phyloP scores from a whole-genome alignment of 2,113 vertebrate species.

The Varanus komodoensis region DNA sequence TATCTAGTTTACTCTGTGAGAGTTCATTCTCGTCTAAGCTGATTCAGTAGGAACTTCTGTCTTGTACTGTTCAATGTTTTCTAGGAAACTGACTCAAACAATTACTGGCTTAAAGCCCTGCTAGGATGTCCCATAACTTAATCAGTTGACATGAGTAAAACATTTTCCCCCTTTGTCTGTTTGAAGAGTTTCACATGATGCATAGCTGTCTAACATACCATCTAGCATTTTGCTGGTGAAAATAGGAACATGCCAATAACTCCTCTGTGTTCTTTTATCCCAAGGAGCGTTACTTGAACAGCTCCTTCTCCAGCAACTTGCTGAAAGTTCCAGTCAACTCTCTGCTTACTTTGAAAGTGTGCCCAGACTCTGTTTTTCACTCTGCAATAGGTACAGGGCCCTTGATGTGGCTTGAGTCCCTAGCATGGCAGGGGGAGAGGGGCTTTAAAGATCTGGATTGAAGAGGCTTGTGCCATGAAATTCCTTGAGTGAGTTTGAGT shows the following conservation, averaged over 20 bases:
- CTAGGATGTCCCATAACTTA: not conserved
- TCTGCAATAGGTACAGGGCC: too few species aligned
- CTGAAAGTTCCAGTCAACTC: not conserved
- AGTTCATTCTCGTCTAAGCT: not conserved
- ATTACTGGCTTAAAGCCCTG: not conserved
- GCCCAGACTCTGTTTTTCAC: too few species aligned
- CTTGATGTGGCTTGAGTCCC: too few species aligned
- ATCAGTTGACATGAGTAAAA: slow-evolving; percentile 11
- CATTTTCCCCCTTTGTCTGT: not conserved
- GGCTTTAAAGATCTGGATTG: too few species aligned
- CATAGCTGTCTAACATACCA: not conserved
- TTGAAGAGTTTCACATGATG: not conserved
- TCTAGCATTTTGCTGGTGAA: not conserved
- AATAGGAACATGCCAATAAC: not conserved
- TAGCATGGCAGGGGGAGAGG: too few species aligned
- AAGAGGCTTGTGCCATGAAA: too few species aligned
- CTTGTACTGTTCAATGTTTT: slow-evolving; percentile 16
- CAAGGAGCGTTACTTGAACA: not conserved
- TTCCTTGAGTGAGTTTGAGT: too few species aligned
- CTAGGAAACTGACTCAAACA: slow-evolving; percentile 29
- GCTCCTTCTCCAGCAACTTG: not conserved
- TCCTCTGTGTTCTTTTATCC: not conserved
- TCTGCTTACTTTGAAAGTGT: not conserved
- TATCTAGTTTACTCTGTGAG: not conserved
- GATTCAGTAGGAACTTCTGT: not conserved